Evolutionary conservation across 2,113 vertebrate species (phyloP), one percentile per base, ranked within the genome.

Genomic region (Coregonus clupeaformis): DNA sequence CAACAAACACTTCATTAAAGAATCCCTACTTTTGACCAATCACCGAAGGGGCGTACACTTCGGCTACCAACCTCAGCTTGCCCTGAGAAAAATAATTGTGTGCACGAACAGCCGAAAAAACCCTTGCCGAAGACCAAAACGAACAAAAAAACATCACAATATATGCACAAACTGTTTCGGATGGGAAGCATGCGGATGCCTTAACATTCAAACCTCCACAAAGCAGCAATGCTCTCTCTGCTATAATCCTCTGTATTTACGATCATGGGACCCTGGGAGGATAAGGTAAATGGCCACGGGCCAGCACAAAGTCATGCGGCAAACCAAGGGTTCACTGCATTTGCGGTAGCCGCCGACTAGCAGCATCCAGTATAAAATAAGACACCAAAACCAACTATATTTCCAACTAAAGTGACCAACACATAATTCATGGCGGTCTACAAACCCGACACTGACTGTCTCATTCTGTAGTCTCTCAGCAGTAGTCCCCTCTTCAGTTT

Each of bases 161-260:
- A 32, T 32, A 32, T 6, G 1, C 32, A 32, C 32, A 32, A 42
- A 42, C 9, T 42, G 36, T 42, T 42, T 42, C 9, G 2, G 36
- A 42, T 42, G 36, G 36, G 36, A 42, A 42, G 36, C 36, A 42
- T 11, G 9, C 2, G 2, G 36, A 11, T 11, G 36, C 9, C 36
- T 42, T 59, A 59, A 57, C 36, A 74, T 22, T 74, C 25, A 30
- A 25, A 14, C 13, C 18, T 20, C 12, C 5, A 36, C n/a, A 36
- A 66, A 74, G 25, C 69, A 55, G 63, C 29, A 18, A 36, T 36
- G 22, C 49, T 32, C 13, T 30, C 30, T 57, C 29, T 68, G 18
- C 20, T 57, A 32, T 74, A 76, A 76, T 65, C 42, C 11, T 62
- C 29, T 29, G 32, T n/a, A n/a, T 30, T 60, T 62, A 9, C 14